Conservation (phyloP, 2,888 invertebrate genomes). For the Schizotus pectinicornis region DNA sequence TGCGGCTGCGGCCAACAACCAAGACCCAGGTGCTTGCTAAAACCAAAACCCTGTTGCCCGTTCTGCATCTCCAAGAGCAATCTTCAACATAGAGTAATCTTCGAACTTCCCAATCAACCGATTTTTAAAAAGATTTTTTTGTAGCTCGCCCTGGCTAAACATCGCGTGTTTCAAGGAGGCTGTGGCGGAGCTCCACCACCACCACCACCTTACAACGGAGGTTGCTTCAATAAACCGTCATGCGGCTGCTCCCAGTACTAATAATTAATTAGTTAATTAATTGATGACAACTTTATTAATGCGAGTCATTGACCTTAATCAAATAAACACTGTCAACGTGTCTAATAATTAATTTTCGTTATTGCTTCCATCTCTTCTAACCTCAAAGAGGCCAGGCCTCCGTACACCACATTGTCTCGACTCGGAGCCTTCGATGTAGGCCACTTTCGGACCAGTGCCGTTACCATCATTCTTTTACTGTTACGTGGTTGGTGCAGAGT, state of each 20-base stretch:
- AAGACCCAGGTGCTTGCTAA: not conserved
- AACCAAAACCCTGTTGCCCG: not conserved
- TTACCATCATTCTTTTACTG: slow-evolving; percentile 47
- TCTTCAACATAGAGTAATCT: not conserved
- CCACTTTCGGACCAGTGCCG: slow-evolving; percentile 48
- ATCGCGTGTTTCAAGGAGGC: too few species aligned
- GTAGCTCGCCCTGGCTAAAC: not conserved
- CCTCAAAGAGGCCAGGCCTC: slow-evolving; percentile 2
- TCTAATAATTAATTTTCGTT: slow-evolving; percentile 16
- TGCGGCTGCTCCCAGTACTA: too few species aligned
- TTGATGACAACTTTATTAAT: too few species aligned
- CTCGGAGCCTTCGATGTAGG: slow-evolving; percentile 38
- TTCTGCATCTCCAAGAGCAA: not conserved
- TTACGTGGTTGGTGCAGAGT: slow-evolving; percentile 33
- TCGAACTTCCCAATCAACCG: not conserved
- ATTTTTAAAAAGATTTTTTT: not conserved
- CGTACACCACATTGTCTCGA: not conserved
- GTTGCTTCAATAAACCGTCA: too few species aligned
- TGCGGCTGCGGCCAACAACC: too few species aligned
- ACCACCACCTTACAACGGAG: too few species aligned
- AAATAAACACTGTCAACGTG: not conserved
- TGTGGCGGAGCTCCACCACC: too few species aligned
- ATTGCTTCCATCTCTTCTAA: slow-evolving; percentile 17
- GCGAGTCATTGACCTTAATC: slow-evolving; percentile 12
- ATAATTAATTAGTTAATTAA: too few species aligned